Conservation (phyloP, 2,888 invertebrate species). For the Cheilosia scutellata region DNA sequence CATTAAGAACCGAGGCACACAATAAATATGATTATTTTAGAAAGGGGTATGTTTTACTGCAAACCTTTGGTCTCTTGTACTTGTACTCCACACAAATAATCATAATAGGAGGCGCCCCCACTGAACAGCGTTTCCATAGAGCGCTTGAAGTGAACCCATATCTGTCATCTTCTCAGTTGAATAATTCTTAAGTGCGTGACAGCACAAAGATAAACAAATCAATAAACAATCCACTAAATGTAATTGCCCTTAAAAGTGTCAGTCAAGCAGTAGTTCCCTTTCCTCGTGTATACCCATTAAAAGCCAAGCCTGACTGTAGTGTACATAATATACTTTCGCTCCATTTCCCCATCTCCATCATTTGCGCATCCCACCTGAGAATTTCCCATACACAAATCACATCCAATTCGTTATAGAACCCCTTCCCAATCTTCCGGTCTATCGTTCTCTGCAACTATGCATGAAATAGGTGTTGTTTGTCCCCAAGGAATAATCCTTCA, state of each 20-base stretch:
- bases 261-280: conserved; percentile 35
- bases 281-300: not conserved
- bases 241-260: conserved; percentile 64
- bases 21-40: no score
- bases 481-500: conserved; percentile 58
- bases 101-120: no score
- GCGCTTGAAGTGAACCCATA: not conserved
- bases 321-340: conserved; percentile 31
- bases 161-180: not conserved
- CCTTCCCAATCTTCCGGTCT: conserved; percentile 2
- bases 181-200: not conserved
- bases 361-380: conserved; percentile 40
- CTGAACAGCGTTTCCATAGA: not conserved
- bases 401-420: conserved; percentile 36
- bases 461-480: conserved; percentile 69
- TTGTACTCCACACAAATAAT: no score
- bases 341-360: conserved; percentile 25
- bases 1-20: no score
- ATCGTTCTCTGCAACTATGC: conserved; percentile 51
- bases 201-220: conserved; percentile 35
- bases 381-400: conserved; percentile 66
- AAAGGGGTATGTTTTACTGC: no score
- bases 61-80: no score
- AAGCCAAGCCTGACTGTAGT: not conserved
- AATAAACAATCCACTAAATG: conserved; percentile 55